Evolutionary conservation across 1,140 invertebrate genomes (phyloP), one percentile per base, ranked within the genome.

Genomic region (Ylistrum balloti): DNA sequence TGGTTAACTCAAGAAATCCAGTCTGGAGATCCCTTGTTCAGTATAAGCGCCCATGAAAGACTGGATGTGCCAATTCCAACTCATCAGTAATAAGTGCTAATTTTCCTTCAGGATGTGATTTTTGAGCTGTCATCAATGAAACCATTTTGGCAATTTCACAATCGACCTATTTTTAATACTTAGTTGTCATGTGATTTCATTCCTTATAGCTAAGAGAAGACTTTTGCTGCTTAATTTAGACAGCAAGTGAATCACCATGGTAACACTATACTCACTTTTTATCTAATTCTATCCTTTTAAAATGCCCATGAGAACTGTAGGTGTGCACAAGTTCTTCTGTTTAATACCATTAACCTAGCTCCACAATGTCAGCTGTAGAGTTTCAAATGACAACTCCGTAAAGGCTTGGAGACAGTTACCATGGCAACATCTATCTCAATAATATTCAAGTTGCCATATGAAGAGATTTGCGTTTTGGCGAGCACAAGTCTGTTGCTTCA

Each of bases 261-360:
- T 28, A 74, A 74, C 5, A 74, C 56, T 74, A 74, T n/a, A 74
- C 22, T n/a, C 56, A 74, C 56, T 74, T 74, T 74, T 74, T 74
- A 74, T 74, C 28, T 9, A 74, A n/a, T 74, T 74, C 56, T 74
- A 1, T 9, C 56, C 56, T 74, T 74, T 74, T 74, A 74, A 74
- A 28, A 74, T 74, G 22, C 56, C 56, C 56, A 74, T n/a, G 56
- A 74, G 56, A 74, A 74, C 56, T 74, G 56, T 74, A 74, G 56
- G 56, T 74, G 56, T 74, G n/a, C 56, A 74, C 22, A 74, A 74
- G 56, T 28, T 74, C 56, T 74, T 74, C 56, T 74, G 56, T 74
- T 74, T 74, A 28, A 74, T 74, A 28, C 56, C 56, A 74, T 74
- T 74, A 74, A 74, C 56, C 56, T n/a, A 74, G 22, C 22, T 74